These are phyloP conservation scores for Muschampia plurimacula DNA, from an alignment of 2,888 invertebrate genomes.

Conservation along the genomic window DNA sequence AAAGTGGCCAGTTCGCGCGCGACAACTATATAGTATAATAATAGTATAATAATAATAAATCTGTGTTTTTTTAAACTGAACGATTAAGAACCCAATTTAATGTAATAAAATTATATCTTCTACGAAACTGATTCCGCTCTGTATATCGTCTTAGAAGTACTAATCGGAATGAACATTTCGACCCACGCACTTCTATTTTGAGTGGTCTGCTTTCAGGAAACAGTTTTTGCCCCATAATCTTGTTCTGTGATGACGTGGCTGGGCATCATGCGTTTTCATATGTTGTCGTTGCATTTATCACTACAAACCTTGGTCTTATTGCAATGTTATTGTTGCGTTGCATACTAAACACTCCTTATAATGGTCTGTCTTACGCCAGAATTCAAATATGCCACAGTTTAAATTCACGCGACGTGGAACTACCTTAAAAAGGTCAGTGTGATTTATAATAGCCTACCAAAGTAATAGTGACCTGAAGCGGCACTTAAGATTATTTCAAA, in stretches of 20 bases:
- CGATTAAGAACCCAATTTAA: background rate
- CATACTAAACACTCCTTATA: constrained; percentile 18
- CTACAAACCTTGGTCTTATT: constrained; percentile 28
- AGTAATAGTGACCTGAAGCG: background rate
- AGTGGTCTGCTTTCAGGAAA: constrained; percentile 27
- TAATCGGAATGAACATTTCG: constrained; percentile 11
- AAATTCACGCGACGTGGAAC: background rate
- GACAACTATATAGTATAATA: too few species aligned
- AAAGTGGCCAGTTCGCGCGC: too few species aligned
- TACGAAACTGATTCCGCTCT: background rate
- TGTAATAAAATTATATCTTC: background rate
- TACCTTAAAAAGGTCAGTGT: background rate
- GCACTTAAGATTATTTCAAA: background rate
- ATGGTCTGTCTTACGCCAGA: background rate
- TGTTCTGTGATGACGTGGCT: constrained; percentile 11
- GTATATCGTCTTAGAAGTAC: constrained; percentile 3
- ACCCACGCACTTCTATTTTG: constrained; percentile 34
- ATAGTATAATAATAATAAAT: too few species aligned
- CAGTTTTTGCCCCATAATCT: constrained; percentile 22
- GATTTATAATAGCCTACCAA: background rate
- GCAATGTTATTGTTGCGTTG: constrained; percentile 1
- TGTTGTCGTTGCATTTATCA: constrained; percentile 15
- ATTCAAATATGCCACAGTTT: background rate
- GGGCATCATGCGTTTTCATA: background rate
- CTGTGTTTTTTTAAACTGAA: background rate